Percentiles rank a stretch among this genome's conserved stretches.
Conservation (phyloP, 1,140 invertebrate species). For the Heterodera schachtii region DNA sequence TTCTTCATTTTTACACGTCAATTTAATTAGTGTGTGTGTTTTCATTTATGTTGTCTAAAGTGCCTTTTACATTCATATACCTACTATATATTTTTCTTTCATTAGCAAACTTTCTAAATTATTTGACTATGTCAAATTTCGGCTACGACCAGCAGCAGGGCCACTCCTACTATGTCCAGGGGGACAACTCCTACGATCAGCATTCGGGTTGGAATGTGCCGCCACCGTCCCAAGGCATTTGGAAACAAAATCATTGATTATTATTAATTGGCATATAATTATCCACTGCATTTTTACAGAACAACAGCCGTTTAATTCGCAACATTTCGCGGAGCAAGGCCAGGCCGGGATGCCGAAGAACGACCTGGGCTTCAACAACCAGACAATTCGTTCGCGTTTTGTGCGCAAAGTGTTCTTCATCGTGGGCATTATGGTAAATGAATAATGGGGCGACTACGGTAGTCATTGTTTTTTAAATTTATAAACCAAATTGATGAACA, state of each 20-base stretch:
- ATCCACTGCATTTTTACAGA: not conserved
- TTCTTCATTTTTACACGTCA: too few species aligned
- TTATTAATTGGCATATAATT: not conserved
- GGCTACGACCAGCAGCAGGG: not conserved
- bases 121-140: not conserved
- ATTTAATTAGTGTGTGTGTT: too few species aligned
- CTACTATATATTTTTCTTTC: too few species aligned
- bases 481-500: too few species aligned
- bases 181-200: not conserved
- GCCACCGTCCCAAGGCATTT: not conserved
- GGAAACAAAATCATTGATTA: not conserved
- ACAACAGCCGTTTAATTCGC: not conserved
- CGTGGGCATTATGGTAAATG: constrained; percentile 56
- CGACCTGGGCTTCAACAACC: constrained; percentile 40
- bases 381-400: constrained; percentile 59
- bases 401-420: constrained; percentile 61
- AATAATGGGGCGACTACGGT: not conserved
- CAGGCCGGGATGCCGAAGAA: constrained; percentile 34
- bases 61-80: too few species aligned
- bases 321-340: constrained; percentile 18
- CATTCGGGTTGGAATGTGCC: constrained; percentile 23
- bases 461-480: not conserved
- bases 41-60: too few species aligned
- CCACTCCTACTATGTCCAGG: not conserved
- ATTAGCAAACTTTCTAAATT: too few species aligned